Percentiles rank a stretch among this genome's conserved stretches.
Evolutionary conservation across 2,888 invertebrate genomes (phyloP).

Genomic region (Folsomia candida): DNA sequence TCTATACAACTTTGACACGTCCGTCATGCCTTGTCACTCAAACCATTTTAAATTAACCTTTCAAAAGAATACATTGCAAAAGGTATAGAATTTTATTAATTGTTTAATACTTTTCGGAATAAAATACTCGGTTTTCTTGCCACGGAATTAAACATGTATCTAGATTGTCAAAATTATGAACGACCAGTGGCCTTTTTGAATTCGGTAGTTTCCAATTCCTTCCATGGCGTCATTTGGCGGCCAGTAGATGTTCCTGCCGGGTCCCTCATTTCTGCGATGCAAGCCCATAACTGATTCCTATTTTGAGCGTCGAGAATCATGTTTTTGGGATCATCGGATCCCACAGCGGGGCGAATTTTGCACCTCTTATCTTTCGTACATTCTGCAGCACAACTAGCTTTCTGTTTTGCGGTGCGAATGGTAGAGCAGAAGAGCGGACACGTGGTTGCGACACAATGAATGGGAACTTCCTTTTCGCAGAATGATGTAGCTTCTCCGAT

Average conservation of each 20-base stretch:
- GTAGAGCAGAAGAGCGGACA: slow-evolving; percentile 34
- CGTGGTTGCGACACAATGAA: slow-evolving; percentile 26
- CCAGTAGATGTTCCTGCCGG: slow-evolving; percentile 5
- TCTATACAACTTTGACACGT: not conserved
- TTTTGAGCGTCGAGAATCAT: slow-evolving; percentile 8
- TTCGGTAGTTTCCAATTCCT: slow-evolving; percentile 9
- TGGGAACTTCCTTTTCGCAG: slow-evolving; percentile 33
- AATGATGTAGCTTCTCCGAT: slow-evolving; percentile 32
- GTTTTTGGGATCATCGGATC: slow-evolving; percentile 37
- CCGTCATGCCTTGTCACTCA: not conserved
- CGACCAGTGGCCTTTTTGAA: slow-evolving; percentile 4
- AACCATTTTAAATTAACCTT: not conserved
- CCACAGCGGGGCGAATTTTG: slow-evolving; percentile 28
- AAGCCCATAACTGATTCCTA: slow-evolving; percentile 17
- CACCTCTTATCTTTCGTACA: slow-evolving; percentile 32
- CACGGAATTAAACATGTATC: no score
- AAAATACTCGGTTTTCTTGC: not conserved
- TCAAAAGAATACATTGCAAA: no score
- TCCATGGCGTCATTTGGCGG: slow-evolving; percentile 5
- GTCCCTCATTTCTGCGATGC: slow-evolving; percentile 19
- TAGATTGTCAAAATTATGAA: not conserved
- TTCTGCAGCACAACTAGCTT: slow-evolving; percentile 23
- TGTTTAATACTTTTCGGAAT: not conserved
- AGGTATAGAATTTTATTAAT: no score
- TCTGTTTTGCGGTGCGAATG: slow-evolving; percentile 17